Base-by-base conservation (phyloP, 1,140 invertebrate genomes). In the Atta cephalotes region DNA sequence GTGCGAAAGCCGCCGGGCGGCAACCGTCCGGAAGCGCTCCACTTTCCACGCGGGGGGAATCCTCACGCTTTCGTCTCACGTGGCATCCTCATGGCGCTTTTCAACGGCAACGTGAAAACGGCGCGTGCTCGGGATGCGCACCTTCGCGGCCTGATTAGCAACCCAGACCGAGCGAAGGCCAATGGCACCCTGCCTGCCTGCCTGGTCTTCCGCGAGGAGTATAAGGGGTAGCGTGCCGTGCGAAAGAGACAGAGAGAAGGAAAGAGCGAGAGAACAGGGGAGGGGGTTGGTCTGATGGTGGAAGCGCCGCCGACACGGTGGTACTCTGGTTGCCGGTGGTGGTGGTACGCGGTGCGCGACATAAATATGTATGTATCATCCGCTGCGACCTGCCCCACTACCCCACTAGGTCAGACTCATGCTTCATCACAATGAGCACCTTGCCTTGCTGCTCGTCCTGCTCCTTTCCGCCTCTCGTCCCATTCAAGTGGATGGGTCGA, bases 331-430 rank as follows among this genome's bases (percentile, higher is more conserved):
- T 82, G 80, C 25, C 56, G 78, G 77, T 72, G 87, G 51, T 58
- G 91, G 92, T 92, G 89, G 93, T 92, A 92, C 93, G 92, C 92
- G 92, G 88, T 93, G 94, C 93, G 93, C 94, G 94, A 94, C 94
- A 95, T 95, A 95, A 95, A 95, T 95, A 95, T 95, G 95, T 95
- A 95, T 95, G 94, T 95, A 95, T 95, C 94, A 95, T 95, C 94
- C 92, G 92, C 89, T 92, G 92, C 92, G 93, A 95, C 94, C 94
- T 95, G 94, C 94, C 94, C 94, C 93, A 95, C 94, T 95, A 94
- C 89, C 92, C 93, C 93, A 95, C 93, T 95, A 92, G 95, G 94
- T 95, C 94, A 95, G 94, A 95, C 94, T 94, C 95, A 95, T 95
- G 94, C 93, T 93, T 95, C 94, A 95, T 95, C 94, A 95, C 94